A percentile compares a stretch with the other conserved stretches of the same genome.
These are phyloP conservation scores for Glyphotaelius pellucidus DNA, from an alignment of 2,888 invertebrate species.

Conservation along the genomic window DNA sequence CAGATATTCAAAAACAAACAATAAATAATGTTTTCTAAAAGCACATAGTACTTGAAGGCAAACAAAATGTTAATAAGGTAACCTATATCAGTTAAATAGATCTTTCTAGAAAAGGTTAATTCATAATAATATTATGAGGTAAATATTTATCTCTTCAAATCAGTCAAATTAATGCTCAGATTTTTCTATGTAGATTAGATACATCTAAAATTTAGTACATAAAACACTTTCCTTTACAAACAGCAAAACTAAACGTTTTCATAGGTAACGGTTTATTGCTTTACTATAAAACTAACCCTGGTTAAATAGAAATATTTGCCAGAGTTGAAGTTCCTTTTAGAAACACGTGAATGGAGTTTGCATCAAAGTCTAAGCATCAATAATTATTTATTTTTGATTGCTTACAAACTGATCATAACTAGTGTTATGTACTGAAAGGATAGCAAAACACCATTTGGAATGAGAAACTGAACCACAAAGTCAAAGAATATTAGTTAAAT, in stretches of 20 bases:
- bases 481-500: background rate
- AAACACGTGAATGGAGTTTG: background rate
- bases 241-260: background rate
- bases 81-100: background rate
- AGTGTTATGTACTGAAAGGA: background rate
- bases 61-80: background rate
- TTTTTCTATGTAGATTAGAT: background rate
- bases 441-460: background rate
- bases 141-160: background rate
- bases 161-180: background rate
- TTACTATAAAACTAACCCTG: background rate
- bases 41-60: background rate
- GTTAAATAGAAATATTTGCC: background rate
- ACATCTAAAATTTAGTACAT: background rate
- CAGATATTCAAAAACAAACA: background rate
- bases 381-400: background rate
- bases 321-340: background rate
- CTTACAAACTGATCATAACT: background rate
- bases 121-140: constrained; percentile 2
- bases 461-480: background rate
- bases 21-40: background rate
- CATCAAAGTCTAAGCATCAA: background rate
- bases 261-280: background rate
- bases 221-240: background rate
- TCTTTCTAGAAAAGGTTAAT: constrained; percentile 2